phyloP scores from a whole-genome alignment of 2,113 vertebrate species.

The Corythaeola cristata region DNA sequence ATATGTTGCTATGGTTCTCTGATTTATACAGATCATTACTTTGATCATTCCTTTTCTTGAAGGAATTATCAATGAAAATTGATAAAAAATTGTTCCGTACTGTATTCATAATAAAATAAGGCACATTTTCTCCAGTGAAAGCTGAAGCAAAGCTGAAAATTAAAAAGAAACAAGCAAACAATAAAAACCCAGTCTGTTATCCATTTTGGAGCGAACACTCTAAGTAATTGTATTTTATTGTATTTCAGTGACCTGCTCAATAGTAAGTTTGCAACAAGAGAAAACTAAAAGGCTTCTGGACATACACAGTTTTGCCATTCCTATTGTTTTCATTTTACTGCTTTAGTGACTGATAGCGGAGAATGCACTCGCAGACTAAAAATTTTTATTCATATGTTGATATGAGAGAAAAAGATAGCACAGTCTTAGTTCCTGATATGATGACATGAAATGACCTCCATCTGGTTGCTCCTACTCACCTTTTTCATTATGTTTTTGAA shows the following conservation, averaged over 20 bases:
- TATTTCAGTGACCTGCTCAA: background rate
- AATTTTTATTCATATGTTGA: background rate
- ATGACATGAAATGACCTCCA: background rate
- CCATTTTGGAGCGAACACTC: background rate
- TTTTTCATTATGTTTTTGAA: background rate
- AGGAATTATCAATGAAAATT: background rate
- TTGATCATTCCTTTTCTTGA: background rate
- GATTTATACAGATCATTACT: background rate
- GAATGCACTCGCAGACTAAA: background rate
- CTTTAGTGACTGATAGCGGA: background rate
- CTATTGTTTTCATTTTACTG: background rate
- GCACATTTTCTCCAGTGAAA: background rate
- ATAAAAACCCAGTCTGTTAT: background rate
- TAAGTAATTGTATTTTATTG: background rate
- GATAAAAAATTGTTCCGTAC: background rate
- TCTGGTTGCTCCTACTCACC: background rate
- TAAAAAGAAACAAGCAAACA: background rate
- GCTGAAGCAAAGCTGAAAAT: background rate
- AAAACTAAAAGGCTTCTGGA: background rate
- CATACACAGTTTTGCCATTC: background rate
- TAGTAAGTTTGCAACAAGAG: fast-evolving
- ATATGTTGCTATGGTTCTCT: background rate
- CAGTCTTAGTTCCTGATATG: background rate
- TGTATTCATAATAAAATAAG: background rate
- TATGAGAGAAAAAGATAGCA: background rate